Percentiles rank a stretch among this genome's conserved stretches.
Conservation (phyloP, 2,797 vertebrate genomes). For the Cichlasoma orientale region DNA sequence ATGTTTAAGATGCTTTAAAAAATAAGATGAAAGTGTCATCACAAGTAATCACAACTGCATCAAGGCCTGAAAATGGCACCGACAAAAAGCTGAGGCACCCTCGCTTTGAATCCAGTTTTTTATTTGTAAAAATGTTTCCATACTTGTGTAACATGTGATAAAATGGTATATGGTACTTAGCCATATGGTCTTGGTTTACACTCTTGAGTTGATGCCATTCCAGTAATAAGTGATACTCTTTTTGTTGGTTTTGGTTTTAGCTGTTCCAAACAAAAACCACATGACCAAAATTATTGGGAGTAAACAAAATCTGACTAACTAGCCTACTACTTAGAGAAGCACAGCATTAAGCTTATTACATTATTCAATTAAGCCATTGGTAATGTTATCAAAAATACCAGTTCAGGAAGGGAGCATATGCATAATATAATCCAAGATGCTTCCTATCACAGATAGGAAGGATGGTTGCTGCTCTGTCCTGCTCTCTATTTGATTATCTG, state of each 20-base stretch:
- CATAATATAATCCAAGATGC: background rate
- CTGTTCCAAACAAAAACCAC: background rate
- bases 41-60: background rate
- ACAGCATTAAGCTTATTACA: background rate
- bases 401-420: background rate
- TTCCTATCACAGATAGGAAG: background rate
- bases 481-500: background rate
- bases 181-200: background rate
- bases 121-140: background rate
- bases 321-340: background rate
- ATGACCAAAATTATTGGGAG: too few species aligned
- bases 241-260: background rate
- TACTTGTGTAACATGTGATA: background rate
- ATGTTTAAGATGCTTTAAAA: background rate
- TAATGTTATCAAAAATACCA: background rate
- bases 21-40: background rate
- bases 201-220: background rate
- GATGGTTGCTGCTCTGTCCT: background rate
- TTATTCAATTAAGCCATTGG: background rate
- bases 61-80: background rate
- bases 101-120: background rate
- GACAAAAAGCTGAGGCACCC: background rate
- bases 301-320: background rate
- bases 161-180: background rate
- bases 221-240: fast-evolving